Evolutionary conservation across 1,140 invertebrate genomes (phyloP), one percentile per base, ranked within the genome.

Genomic region (Macrocentrus cingulum): DNA sequence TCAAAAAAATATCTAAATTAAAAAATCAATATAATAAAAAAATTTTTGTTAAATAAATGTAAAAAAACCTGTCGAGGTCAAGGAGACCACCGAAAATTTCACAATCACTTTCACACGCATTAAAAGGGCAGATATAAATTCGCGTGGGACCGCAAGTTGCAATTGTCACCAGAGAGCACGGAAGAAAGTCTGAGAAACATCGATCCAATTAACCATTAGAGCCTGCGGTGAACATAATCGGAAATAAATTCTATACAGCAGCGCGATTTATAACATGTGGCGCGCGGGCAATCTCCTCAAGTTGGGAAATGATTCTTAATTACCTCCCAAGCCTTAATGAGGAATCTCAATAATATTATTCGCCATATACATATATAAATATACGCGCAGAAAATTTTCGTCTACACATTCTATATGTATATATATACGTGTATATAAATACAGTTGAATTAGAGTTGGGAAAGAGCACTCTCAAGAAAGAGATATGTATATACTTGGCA

Each of bases 71-170:
- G n/a, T n/a, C n/a, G n/a, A n/a, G n/a, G n/a, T n/a, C n/a, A n/a
- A n/a, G n/a, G n/a, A n/a, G n/a, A n/a, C n/a, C n/a, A 11, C 23
- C 48, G 22, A 51, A 59, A 45, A 51, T 6, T 13, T 39, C 18
- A 49, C 51, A 49, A 22, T 42, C 37, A 44, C 29, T 61, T 42
- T 64, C 61, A 63, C 51, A 53, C 19, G 37, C 49, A 50, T 29
- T 18, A 56, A 61, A 59, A 61, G 52, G 52, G 25, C 23, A 18
- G 52, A 55, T 65, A 65, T 69, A 69, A 69, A 68, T 67, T 57
- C 41, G 23, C 23, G 23, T 41, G 59, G 20, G 22, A 45, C 55
- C 34, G 58, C 45, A 61, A 48, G 59, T 66, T 63, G 59, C 61
- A 53, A 68, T 67, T 55, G 67, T 66, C 56, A 62, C 51, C 62